These are phyloP conservation scores for Synergus laeviventris DNA, from an alignment of 2,888 invertebrate species.

Conservation along the genomic window DNA sequence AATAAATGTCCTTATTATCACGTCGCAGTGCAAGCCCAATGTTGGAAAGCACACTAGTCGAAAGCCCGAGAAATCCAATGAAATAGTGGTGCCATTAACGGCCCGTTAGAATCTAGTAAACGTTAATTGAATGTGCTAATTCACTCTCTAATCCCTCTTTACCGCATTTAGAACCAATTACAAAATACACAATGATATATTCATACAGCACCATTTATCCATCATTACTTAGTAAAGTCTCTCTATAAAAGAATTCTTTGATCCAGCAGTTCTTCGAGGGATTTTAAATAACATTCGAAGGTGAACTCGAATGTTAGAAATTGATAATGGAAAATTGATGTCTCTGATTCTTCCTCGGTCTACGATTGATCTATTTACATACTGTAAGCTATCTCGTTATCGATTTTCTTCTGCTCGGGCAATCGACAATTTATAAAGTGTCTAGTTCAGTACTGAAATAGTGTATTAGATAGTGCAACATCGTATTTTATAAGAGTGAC, in stretches of 20 bases:
- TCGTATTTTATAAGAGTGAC: conserved; percentile 22
- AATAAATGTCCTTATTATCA: conserved; percentile 58
- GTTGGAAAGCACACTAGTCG: conserved; percentile 38
- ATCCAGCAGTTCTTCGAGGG: too few species aligned
- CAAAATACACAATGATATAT: conserved; percentile 63
- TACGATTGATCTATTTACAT: background rate
- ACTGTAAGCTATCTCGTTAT: background rate
- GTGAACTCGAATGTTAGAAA: background rate
- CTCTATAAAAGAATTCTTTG: too few species aligned
- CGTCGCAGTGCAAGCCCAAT: conserved; percentile 41
- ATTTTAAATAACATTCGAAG: too few species aligned
- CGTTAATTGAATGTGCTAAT: conserved; percentile 74
- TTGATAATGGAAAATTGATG: background rate
- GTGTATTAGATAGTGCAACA: conserved; percentile 28
- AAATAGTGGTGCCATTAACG: conserved; percentile 64
- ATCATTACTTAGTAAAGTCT: background rate
- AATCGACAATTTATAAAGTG: conserved; percentile 12
- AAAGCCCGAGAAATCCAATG: conserved; percentile 66
- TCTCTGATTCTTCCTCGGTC: background rate
- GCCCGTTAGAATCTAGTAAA: conserved; percentile 61
- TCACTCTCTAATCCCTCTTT: conserved; percentile 71
- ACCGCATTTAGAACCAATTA: conserved; percentile 72
- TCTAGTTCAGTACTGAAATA: conserved; percentile 29
- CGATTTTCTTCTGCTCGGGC: conserved; percentile 5
- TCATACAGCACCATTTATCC: background rate